A percentile compares a stretch with the other conserved stretches of the same genome.
Evolutionary conservation across 2,797 vertebrate species (phyloP).

Genomic region (Pangasius mekongensis): DNA sequence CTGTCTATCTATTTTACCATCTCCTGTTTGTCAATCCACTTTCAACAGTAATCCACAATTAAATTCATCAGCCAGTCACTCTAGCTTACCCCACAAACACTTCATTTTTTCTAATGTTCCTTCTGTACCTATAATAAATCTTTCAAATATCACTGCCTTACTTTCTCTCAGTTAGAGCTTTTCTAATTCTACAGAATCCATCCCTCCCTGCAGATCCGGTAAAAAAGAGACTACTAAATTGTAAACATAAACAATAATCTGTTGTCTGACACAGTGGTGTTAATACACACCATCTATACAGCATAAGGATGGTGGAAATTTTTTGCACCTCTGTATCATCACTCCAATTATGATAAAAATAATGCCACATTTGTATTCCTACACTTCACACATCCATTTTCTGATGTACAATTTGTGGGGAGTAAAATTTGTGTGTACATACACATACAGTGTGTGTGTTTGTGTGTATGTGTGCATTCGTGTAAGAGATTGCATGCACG

Average conservation of each 20-base stretch:
- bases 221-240: conserved; percentile 3
- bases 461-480: conserved; percentile 6
- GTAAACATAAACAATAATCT: not conserved
- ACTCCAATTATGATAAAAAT: not conserved
- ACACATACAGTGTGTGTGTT: not conserved
- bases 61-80: conserved; percentile 24
- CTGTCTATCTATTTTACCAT: not conserved
- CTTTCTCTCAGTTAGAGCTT: not conserved
- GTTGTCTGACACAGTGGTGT: not conserved
- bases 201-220: not conserved
- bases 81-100: not conserved
- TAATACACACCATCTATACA: not conserved
- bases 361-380: not conserved
- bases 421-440: not conserved
- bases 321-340: not conserved
- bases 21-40: not conserved
- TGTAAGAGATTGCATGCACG: conserved; percentile 36
- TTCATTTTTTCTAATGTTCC: not conserved
- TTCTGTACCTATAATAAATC: not conserved
- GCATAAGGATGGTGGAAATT: not conserved
- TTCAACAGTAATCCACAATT: conserved; percentile 41
- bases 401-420: not conserved
- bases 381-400: not conserved
- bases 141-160: not conserved
- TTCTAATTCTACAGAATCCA: conserved; percentile 6